phyloP scores from a whole-genome alignment of 1,140 invertebrate genomes.

The Monomorium pharaonis region DNA sequence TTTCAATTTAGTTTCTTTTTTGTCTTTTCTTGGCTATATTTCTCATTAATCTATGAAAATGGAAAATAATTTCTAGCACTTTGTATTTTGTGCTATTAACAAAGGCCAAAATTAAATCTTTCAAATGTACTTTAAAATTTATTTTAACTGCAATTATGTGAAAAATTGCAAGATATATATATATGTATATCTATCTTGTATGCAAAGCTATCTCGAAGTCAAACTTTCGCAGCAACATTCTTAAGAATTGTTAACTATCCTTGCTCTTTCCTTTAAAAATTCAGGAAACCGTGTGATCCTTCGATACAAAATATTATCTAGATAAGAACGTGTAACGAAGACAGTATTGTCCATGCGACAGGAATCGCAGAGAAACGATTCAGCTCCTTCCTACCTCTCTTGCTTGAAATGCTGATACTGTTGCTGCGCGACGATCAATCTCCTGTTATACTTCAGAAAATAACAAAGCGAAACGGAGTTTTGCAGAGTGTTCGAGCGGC shows the following conservation, averaged over 20 bases:
- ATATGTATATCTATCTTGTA: too few species aligned
- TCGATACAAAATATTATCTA: background rate
- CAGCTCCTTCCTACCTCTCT: background rate
- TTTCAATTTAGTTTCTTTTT: background rate
- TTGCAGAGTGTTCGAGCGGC: slow-evolving; percentile 41
- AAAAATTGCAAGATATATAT: too few species aligned
- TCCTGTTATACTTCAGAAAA: slow-evolving; percentile 54
- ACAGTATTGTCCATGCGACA: slow-evolving; percentile 42
- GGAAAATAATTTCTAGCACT: background rate
- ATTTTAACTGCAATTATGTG: background rate
- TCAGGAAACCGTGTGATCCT: slow-evolving; percentile 5
- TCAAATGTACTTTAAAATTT: background rate
- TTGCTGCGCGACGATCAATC: slow-evolving; percentile 33
- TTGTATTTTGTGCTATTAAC: background rate
- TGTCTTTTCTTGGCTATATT: background rate
- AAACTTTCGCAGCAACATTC: slow-evolving; percentile 27
- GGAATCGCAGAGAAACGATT: background rate
- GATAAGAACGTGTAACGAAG: slow-evolving; percentile 26
- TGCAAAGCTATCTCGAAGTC: too few species aligned
- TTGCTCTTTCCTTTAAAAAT: background rate
- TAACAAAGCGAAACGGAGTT: slow-evolving; percentile 71
- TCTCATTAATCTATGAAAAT: background rate
- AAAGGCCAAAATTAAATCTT: background rate
- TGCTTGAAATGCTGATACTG: slow-evolving; percentile 7
- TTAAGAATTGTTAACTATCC: background rate